Evolutionary conservation across 1,140 invertebrate species (phyloP).

Genomic region (Drosophila sp.): DNA sequence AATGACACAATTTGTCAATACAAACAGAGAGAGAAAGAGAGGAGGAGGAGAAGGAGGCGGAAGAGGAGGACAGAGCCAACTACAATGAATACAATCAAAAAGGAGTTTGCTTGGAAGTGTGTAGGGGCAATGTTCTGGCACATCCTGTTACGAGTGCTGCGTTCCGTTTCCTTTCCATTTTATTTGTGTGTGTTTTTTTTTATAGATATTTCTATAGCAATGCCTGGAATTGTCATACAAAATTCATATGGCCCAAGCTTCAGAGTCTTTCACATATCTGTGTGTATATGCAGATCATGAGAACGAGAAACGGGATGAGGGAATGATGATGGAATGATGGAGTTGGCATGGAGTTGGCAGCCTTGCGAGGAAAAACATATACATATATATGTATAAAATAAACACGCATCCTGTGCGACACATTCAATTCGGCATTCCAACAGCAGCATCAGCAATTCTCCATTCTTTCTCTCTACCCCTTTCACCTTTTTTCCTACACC

Average conservation of each 20-base stretch:
- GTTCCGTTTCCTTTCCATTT: conserved; percentile 52
- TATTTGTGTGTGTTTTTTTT: background rate
- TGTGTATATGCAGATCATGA: conserved; percentile 56
- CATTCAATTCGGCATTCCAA: conserved; percentile 66
- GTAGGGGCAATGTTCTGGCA: conserved; percentile 36
- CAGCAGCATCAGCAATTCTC: background rate
- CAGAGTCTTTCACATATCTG: conserved; percentile 46
- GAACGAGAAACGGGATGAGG: background rate
- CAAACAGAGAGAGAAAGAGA: background rate
- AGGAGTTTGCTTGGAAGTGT: background rate
- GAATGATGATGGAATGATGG: background rate
- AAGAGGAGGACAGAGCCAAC: conserved; percentile 2
- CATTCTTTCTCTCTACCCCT: conserved; percentile 36
- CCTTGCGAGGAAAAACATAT: conserved; percentile 8
- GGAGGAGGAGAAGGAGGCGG: conserved; percentile 5
- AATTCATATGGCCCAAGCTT: conserved; percentile 68
- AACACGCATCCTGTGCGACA: conserved; percentile 73
- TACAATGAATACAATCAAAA: conserved; percentile 3
- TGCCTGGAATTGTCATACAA: conserved; percentile 46
- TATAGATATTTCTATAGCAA: conserved; percentile 26
- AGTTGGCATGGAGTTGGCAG: conserved; percentile 31
- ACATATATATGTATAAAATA: conserved; percentile 27
- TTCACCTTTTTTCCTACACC: conserved; percentile 52
- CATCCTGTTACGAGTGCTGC: conserved; percentile 67
- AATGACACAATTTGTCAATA: conserved; percentile 60